Evolutionary conservation across 2,797 vertebrate species (phyloP).

Genomic region (Betta splendens): DNA sequence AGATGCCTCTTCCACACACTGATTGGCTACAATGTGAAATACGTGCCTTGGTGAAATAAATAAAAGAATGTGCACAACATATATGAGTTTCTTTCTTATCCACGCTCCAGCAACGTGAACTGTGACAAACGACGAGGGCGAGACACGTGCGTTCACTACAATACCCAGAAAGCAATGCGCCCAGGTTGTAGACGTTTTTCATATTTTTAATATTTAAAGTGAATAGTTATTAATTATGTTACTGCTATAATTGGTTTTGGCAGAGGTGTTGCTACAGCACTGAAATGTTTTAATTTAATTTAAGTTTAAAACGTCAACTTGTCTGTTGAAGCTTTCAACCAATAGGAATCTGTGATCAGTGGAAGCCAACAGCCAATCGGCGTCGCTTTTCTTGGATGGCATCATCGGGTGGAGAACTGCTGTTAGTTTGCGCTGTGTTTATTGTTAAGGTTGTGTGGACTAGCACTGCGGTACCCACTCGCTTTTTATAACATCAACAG

Average conservation of each 20-base stretch:
- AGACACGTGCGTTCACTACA: conserved; percentile 53
- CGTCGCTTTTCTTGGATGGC: conserved; percentile 72
- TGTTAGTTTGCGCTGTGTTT: conserved; percentile 90
- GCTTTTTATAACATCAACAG: conserved; percentile 61
- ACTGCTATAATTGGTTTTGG: too few relatives aligned
- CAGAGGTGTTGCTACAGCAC: too few relatives aligned
- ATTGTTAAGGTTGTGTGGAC: conserved; percentile 95
- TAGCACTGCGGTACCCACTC: conserved; percentile 82
- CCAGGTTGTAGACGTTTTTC: too few relatives aligned
- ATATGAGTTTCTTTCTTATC: conserved; percentile 32
- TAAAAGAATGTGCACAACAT: conserved; percentile 70
- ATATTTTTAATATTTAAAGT: too few relatives aligned
- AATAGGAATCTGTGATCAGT: conserved; percentile 61
- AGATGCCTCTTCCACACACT: conserved; percentile 78
- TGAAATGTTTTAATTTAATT: conserved; percentile 14
- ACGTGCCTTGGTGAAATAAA: conserved; percentile 81
- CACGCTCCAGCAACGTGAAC: not conserved
- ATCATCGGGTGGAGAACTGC: conserved; percentile 82
- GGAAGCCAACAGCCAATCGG: conserved; percentile 68
- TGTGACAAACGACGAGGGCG: not conserved
- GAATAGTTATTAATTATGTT: too few relatives aligned
- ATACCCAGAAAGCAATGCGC: conserved; percentile 67
- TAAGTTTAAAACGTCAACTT: conserved; percentile 34
- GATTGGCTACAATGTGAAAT: conserved; percentile 83
- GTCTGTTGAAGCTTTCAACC: conserved; percentile 48